Percentiles rank a stretch among this genome's conserved stretches.
phyloP scores from a whole-genome alignment of 2,797 vertebrate species.

The Tapera naevia region DNA sequence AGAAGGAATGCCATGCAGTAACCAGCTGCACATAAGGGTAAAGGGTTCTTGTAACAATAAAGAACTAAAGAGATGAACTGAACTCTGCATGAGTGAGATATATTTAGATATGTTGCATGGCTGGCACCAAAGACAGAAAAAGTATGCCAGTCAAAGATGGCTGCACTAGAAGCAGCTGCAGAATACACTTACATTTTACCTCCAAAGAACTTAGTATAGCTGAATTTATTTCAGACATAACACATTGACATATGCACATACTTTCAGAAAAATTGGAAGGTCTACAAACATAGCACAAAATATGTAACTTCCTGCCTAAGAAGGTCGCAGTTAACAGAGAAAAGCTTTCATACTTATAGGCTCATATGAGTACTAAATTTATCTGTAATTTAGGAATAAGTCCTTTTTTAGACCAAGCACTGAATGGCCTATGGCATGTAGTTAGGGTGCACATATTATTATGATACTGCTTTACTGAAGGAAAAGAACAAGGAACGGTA shows the following conservation, averaged over 20 bases:
- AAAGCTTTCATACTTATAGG: rapidly evolving
- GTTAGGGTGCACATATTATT: not conserved
- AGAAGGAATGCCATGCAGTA: not conserved
- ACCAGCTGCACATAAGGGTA: not conserved
- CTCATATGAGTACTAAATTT: not conserved
- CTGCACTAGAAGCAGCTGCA: not conserved
- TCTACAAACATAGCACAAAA: not conserved
- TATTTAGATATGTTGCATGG: not conserved
- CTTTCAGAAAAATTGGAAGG: not conserved
- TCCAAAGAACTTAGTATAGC: not conserved
- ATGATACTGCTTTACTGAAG: not conserved
- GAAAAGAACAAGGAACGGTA: not conserved
- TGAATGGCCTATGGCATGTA: not conserved
- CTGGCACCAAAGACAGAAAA: not conserved
- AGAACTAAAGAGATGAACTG: not conserved
- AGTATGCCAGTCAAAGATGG: not conserved
- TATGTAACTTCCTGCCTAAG: not conserved
- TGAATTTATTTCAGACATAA: not conserved
- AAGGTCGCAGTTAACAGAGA: not conserved
- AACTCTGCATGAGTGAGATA: not conserved
- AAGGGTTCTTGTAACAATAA: not conserved
- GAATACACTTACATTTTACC: not conserved
- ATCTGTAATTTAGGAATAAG: not conserved
- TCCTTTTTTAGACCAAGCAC: not conserved
- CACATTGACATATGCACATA: not conserved